Conservation (phyloP, 92 coral and sea anemone species). For the Zoanthus solanderi region DNA sequence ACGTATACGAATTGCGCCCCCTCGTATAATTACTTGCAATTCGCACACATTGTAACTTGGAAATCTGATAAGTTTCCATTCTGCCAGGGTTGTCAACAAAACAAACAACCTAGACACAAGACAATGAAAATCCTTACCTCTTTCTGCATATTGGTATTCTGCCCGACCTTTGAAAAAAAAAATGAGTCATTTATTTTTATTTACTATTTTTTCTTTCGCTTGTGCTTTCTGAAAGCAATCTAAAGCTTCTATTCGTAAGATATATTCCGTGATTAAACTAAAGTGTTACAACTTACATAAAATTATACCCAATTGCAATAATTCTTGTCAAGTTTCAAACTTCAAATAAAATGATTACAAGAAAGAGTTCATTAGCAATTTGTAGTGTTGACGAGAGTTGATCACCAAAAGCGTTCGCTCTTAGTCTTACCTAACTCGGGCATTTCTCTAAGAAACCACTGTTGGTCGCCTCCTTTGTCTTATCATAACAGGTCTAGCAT, state of each 20-base stretch:
- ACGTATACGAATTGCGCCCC: constrained; percentile 10
- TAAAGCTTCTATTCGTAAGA: background rate
- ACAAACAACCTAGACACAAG: constrained; percentile 61
- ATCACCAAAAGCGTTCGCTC: background rate
- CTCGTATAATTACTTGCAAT: constrained; percentile 4
- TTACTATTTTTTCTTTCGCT: background rate
- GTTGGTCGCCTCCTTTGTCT: constrained; percentile 8
- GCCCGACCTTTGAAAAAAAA: constrained; percentile 80
- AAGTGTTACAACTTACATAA: background rate
- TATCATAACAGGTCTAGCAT: constrained; percentile 25
- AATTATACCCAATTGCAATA: constrained; percentile 1
- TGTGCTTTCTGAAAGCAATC: constrained; percentile 15
- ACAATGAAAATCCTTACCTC: constrained; percentile 69
- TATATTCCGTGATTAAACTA: background rate
- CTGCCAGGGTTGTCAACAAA: constrained; percentile 60
- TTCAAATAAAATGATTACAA: constrained; percentile 40
- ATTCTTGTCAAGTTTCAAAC: constrained; percentile 23
- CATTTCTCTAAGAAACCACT: constrained; percentile 33
- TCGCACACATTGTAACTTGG: constrained; percentile 51
- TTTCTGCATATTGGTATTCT: constrained; percentile 73
- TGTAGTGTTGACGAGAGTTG: constrained; percentile 33
- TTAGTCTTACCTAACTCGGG: constrained; percentile 33
- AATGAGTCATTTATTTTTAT: background rate
- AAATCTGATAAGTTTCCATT: constrained; percentile 68
- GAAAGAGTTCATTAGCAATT: constrained; percentile 46